Evolutionary conservation across 1,140 invertebrate genomes (phyloP).

Genomic region (Ceratoteleas bidentatus): DNA sequence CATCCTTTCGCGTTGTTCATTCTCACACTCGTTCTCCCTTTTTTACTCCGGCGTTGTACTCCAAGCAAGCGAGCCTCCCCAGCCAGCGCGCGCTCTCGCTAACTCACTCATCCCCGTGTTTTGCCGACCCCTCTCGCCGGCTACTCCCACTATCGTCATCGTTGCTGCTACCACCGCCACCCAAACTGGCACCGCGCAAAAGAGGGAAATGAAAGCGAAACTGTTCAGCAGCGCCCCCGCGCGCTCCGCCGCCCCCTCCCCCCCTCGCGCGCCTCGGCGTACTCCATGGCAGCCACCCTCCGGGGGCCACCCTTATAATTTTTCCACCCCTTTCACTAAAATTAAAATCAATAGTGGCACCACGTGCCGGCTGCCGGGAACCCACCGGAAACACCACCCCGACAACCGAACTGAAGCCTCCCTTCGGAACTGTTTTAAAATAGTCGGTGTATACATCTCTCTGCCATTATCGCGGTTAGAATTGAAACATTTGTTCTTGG

Average conservation of each 20-base stretch:
- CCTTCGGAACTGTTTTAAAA: constrained; percentile 73
- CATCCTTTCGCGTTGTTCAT: constrained; percentile 62
- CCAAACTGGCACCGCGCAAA: constrained; percentile 68
- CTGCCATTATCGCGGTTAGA: constrained; percentile 66
- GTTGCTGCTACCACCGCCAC: constrained; percentile 62
- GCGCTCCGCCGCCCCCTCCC: constrained; percentile 7
- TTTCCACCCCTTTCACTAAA: constrained; percentile 83
- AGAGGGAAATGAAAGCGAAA: constrained; percentile 76
- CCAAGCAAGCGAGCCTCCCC: constrained; percentile 55
- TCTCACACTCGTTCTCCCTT: constrained; percentile 61
- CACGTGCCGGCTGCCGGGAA: constrained; percentile 78
- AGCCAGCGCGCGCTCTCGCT: constrained; percentile 58
- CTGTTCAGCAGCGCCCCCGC: constrained; percentile 67
- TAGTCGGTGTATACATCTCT: constrained; percentile 69
- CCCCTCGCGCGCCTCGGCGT: constrained; percentile 31
- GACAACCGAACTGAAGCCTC: constrained; percentile 69
- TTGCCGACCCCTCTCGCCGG: constrained; percentile 63
- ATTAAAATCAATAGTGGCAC: constrained; percentile 83
- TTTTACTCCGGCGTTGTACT: constrained; percentile 43
- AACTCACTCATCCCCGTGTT: constrained; percentile 69
- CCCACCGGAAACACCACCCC: constrained; percentile 77
- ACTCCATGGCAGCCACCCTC: constrained; percentile 74
- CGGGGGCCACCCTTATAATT: constrained; percentile 81
- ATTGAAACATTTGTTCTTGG: constrained; percentile 67
- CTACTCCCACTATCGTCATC: constrained; percentile 66